Conservation (phyloP, 2,888 invertebrate genomes). For the Lasius fuliginosus region DNA sequence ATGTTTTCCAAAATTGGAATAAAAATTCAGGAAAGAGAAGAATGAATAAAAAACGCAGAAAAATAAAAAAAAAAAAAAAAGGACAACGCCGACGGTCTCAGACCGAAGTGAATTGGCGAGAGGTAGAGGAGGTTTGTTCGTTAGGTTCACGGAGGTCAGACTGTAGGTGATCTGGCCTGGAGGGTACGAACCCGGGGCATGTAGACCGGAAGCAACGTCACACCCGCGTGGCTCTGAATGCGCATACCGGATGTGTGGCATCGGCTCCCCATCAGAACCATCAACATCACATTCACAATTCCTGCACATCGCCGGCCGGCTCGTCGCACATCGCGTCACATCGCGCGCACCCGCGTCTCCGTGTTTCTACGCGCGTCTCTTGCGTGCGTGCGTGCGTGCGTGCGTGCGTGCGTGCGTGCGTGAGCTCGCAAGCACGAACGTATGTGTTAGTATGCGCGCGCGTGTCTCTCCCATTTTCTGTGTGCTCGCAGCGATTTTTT, state of each 20-base stretch:
- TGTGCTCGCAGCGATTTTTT: slow-evolving; percentile 38
- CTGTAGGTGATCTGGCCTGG: slow-evolving; percentile 82
- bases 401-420: slow-evolving; percentile 48
- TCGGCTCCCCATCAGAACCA: slow-evolving; percentile 86
- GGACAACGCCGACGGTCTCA: neutral
- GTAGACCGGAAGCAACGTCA: slow-evolving; percentile 86
- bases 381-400: slow-evolving; percentile 44
- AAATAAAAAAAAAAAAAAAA: slow-evolving; percentile 2
- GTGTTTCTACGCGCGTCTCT: slow-evolving; percentile 35
- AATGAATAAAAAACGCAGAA: neutral
- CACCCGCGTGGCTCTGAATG: slow-evolving; percentile 86
- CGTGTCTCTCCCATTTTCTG: slow-evolving; percentile 37
- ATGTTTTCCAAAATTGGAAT: slow-evolving; percentile 6
- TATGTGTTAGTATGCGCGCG: neutral
- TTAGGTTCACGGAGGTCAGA: slow-evolving; percentile 84
- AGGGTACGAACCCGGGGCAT: slow-evolving; percentile 82
- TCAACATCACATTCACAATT: slow-evolving; percentile 85
- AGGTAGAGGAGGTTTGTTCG: slow-evolving; percentile 63
- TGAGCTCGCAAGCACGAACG: slow-evolving; percentile 19
- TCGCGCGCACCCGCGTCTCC: slow-evolving; percentile 64
- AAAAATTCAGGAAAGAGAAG: slow-evolving; percentile 22
- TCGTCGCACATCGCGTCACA: slow-evolving; percentile 81
- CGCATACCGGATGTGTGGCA: slow-evolving; percentile 87
- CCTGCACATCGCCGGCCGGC: slow-evolving; percentile 79
- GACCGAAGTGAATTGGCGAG: slow-evolving; percentile 8